phyloP scores from a whole-genome alignment of 2,113 vertebrate species.

The Corythoichthys intestinalis region DNA sequence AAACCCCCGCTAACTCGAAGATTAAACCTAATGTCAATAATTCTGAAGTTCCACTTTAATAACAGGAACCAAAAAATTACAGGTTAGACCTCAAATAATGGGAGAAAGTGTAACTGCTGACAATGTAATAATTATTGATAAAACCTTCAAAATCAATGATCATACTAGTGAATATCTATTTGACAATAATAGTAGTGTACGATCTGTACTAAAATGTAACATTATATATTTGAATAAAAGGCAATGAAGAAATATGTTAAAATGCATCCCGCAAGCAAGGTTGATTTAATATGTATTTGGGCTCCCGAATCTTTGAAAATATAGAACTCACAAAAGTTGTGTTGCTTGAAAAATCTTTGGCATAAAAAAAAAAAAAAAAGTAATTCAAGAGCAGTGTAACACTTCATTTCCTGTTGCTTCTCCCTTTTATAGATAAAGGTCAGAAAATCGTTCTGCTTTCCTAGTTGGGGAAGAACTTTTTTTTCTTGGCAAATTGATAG shows the following conservation, averaged over 20 bases:
- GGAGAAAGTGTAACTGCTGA: slow-evolving; percentile 17
- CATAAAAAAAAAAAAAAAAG: slow-evolving; percentile 6
- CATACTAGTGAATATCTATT: not conserved
- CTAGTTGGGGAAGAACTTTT: not conserved
- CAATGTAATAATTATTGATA: slow-evolving; percentile 25
- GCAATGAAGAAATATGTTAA: not conserved
- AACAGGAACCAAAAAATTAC: slow-evolving; percentile 3
- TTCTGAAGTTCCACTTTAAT: too few relatives aligned
- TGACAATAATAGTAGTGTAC: not conserved
- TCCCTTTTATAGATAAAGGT: not conserved
- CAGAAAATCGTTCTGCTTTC: not conserved
- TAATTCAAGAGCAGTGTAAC: not conserved
- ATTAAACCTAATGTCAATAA: too few relatives aligned
- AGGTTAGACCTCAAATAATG: slow-evolving; percentile 8
- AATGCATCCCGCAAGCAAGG: not conserved
- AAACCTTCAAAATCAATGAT: not conserved
- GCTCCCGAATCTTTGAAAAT: slow-evolving; percentile 5
- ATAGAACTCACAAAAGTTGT: not conserved
- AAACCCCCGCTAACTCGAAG: too few relatives aligned
- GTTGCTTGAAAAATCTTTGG: slow-evolving; percentile 38
- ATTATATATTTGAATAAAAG: not conserved
- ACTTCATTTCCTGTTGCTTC: not conserved
- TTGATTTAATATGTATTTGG: not conserved
- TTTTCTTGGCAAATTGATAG: not conserved
- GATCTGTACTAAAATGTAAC: not conserved